These are phyloP conservation scores for Scatophagus argus DNA, from an alignment of 2,113 vertebrate species.

Conservation along the genomic window DNA sequence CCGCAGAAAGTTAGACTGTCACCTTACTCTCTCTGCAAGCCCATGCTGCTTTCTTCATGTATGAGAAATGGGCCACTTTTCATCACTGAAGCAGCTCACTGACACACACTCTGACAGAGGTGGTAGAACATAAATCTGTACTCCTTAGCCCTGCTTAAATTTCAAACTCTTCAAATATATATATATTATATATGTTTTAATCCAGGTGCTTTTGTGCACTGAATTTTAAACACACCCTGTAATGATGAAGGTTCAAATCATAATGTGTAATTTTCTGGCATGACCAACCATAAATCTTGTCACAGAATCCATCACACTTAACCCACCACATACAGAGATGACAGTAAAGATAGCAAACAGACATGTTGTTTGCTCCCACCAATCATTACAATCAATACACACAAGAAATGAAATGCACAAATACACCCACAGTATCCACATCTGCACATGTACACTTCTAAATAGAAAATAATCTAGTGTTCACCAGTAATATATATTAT, in stretches of 20 bases:
- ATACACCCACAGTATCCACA: not conserved
- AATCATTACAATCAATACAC: too few relatives aligned
- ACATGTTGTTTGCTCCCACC: not conserved
- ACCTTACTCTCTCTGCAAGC: conserved; percentile 27
- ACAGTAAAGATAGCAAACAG: not conserved
- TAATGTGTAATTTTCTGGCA: too few relatives aligned
- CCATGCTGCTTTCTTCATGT: conserved; percentile 18
- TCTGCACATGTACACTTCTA: not conserved
- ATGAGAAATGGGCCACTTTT: conserved; percentile 29
- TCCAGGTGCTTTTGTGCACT: not conserved
- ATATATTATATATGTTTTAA: not conserved
- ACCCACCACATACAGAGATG: not conserved
- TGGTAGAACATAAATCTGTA: conserved; percentile 23
- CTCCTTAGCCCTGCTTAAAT: not conserved
- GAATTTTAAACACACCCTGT: not conserved
- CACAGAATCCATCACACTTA: not conserved
- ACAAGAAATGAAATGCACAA: too few relatives aligned
- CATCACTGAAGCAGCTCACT: conserved; percentile 25
- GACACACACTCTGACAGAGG: conserved; percentile 13
- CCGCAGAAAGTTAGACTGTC: conserved; percentile 56
- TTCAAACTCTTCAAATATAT: too few relatives aligned
- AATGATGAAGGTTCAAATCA: not conserved
- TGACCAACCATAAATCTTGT: not conserved
- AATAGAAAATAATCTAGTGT: too few relatives aligned
- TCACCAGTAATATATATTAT: too few relatives aligned